Conservation (phyloP, 2,113 vertebrate genomes). For the Cyrtonyx montezumae region DNA sequence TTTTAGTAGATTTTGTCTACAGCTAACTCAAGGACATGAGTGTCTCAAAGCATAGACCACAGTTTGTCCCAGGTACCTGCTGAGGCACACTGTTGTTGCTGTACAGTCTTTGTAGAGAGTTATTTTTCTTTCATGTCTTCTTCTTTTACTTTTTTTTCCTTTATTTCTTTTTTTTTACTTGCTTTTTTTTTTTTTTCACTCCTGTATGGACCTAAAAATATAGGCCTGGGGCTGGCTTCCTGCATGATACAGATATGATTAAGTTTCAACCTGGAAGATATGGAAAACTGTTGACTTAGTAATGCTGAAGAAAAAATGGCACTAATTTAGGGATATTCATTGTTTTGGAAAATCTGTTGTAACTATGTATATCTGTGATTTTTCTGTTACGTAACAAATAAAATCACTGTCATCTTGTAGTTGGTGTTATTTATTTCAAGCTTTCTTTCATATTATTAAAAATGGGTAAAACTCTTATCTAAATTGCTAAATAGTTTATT, state of each 20-base stretch:
- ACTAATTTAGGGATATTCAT: not conserved
- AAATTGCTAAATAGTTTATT: not conserved
- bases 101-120: not conserved
- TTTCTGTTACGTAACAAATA: not conserved
- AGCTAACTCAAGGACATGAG: not conserved
- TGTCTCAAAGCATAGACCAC: not conserved
- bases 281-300: not conserved
- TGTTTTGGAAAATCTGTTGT: not conserved
- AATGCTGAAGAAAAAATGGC: not conserved
- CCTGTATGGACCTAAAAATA: not conserved
- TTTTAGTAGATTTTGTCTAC: not conserved
- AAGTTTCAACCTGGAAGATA: not conserved
- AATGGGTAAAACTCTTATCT: not conserved
- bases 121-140: not conserved
- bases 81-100: not conserved
- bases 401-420: not conserved
- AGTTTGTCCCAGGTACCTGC: not conserved
- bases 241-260: not conserved
- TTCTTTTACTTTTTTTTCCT: too few species aligned
- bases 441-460: not conserved
- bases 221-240: not conserved
- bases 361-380: not conserved
- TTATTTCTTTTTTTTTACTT: not conserved
- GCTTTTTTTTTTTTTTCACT: not conserved
- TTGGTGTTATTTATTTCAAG: not conserved